A percentile compares a stretch with the other conserved stretches of the same genome.
Evolutionary conservation across 2,797 vertebrate species (phyloP).

Genomic region (Xerus rutilus): DNA sequence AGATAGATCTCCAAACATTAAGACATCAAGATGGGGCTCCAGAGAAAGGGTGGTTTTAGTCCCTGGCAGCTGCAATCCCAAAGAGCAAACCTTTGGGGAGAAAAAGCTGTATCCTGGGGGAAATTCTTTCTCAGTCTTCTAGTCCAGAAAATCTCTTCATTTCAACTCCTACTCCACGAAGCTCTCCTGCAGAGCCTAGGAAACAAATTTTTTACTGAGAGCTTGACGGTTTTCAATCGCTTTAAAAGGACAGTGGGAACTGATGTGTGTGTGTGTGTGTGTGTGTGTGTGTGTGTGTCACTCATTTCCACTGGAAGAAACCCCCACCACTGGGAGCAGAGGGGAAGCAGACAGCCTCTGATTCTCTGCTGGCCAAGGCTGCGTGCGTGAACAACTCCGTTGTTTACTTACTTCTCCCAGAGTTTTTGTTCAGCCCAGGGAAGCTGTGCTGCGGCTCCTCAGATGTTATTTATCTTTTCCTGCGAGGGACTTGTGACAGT

Average conservation of each 20-base stretch:
- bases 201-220: background rate
- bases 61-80: background rate
- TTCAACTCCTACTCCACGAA: background rate
- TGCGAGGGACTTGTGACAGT: constrained; percentile 75
- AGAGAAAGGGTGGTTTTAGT: background rate
- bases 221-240: background rate
- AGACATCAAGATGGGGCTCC: background rate
- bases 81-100: background rate
- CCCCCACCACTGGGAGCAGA: background rate
- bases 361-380: background rate
- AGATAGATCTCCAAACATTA: background rate
- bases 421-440: constrained; percentile 60
- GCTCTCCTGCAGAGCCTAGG: background rate
- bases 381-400: background rate
- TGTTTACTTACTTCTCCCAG: constrained; percentile 69
- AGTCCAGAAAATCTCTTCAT: background rate
- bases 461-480: constrained; percentile 85
- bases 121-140: background rate
- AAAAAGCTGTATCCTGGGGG: background rate
- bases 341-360: background rate
- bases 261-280: background rate
- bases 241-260: background rate
- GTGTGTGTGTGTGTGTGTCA: background rate
- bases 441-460: constrained; percentile 72
- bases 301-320: background rate